phyloP scores from a whole-genome alignment of 2,797 vertebrate genomes.

The Rhinoraja longicauda region DNA sequence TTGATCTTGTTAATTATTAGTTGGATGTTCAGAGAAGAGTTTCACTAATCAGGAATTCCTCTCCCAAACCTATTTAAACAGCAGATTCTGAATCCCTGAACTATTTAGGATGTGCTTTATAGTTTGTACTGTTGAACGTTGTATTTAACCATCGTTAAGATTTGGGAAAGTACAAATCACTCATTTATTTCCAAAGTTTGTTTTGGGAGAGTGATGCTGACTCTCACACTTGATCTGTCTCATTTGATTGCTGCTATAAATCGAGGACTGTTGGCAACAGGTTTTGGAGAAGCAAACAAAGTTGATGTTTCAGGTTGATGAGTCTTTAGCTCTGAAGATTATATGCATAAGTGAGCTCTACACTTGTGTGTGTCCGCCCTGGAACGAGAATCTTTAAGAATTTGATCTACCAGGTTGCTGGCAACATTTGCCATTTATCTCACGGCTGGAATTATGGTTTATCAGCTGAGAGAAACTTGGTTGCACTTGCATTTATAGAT shows the following conservation, averaged over 20 bases:
- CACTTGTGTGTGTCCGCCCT: no score
- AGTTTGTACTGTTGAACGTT: neutral
- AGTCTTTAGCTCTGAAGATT: no score
- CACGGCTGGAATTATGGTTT: neutral
- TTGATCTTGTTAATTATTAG: neutral
- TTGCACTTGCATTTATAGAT: no score
- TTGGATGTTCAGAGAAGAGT: neutral
- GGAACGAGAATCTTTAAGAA: neutral
- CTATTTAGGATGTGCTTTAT: neutral
- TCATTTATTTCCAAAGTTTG: neutral
- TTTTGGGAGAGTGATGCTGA: neutral
- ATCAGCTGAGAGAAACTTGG: neutral
- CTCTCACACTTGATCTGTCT: neutral
- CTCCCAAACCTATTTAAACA: neutral
- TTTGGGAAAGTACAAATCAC: neutral
- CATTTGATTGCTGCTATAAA: no score
- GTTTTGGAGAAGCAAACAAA: no score
- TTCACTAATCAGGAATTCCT: neutral
- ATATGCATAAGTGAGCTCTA: no score
- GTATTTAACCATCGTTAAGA: neutral
- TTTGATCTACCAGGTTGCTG: neutral
- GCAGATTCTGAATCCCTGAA: neutral
- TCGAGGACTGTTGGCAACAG: neutral
- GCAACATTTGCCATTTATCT: neutral
- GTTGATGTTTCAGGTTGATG: no score